Conservation (phyloP, 2,888 invertebrate species). For the Ochropleura leucogaster region DNA sequence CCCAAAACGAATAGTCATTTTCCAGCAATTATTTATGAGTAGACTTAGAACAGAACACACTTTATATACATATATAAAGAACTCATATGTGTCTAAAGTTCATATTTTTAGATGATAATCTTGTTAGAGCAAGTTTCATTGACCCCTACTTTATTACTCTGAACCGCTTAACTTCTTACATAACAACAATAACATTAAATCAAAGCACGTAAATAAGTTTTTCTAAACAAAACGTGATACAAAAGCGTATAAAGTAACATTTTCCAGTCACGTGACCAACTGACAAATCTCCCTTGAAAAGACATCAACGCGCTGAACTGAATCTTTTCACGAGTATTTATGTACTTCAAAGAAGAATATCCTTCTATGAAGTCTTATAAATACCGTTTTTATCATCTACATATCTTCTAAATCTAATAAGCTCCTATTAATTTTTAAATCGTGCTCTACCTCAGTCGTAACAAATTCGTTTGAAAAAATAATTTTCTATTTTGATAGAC, state of each 20-base stretch:
- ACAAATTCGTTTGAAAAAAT: too few species aligned
- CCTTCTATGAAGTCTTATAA: constrained; percentile 16
- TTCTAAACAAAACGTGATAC: constrained; percentile 42
- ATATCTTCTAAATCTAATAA: background rate
- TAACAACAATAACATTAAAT: constrained; percentile 50
- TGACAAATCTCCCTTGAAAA: constrained; percentile 32
- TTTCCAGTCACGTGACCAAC: constrained; percentile 14
- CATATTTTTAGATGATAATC: constrained; percentile 15
- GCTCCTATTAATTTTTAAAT: too few species aligned
- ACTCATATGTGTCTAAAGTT: background rate
- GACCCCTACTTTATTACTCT: constrained; percentile 5
- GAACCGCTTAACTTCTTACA: constrained; percentile 28
- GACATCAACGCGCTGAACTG: constrained; percentile 56
- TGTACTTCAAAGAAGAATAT: background rate
- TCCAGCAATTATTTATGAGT: too few species aligned
- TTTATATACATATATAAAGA: too few species aligned
- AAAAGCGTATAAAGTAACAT: constrained; percentile 12
- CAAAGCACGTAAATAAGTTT: constrained; percentile 48
- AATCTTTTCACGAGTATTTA: background rate
- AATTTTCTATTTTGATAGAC: background rate
- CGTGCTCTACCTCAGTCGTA: too few species aligned
- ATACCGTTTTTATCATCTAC: background rate
- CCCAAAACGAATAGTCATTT: too few species aligned
- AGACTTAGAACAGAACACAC: too few species aligned
- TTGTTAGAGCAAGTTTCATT: constrained; percentile 18